Percentiles rank a stretch among this genome's conserved stretches.
Conservation (phyloP, 2,113 vertebrate genomes). For the Nematolebias whitei region DNA sequence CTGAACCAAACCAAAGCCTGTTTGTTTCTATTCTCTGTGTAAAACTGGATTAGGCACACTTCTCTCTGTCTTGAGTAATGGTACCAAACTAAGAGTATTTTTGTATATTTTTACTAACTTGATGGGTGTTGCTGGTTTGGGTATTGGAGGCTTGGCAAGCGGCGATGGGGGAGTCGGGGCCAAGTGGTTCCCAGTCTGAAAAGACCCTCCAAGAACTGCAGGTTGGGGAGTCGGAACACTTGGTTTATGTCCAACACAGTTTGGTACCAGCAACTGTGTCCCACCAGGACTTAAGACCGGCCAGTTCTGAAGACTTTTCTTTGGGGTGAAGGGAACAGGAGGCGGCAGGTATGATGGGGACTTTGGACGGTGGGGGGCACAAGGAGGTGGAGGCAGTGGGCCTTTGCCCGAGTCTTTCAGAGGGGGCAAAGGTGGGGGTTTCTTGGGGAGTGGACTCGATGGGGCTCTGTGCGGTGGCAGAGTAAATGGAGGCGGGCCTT, state of each 20-base stretch:
- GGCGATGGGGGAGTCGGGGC: background rate
- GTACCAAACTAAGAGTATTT: no score
- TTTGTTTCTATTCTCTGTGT: no score
- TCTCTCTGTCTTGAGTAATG: no score
- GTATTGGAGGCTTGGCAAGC: slow-evolving; percentile 20
- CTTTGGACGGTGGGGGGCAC: slow-evolving; percentile 43
- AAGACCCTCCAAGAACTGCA: background rate
- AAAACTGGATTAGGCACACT: no score
- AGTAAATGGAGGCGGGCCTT: slow-evolving; percentile 64
- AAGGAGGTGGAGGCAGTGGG: slow-evolving; percentile 53
- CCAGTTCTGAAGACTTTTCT: slow-evolving; percentile 6
- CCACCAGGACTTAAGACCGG: no score
- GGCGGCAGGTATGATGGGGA: background rate
- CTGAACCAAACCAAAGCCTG: no score
- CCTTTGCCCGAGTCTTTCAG: slow-evolving; percentile 54
- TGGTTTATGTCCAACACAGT: slow-evolving; percentile 12
- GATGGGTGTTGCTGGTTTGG: no score
- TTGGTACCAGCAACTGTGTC: slow-evolving; percentile 33
- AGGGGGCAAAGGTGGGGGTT: slow-evolving; percentile 39
- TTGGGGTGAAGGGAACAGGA: slow-evolving; percentile 19
- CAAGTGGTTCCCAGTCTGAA: background rate
- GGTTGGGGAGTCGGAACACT: background rate
- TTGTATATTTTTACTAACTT: no score
- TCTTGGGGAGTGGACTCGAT: slow-evolving; percentile 57
- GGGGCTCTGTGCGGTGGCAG: slow-evolving; percentile 72